These are phyloP conservation scores for Dugesia japonica DNA, from an alignment of 2,888 invertebrate species.

Conservation along the genomic window DNA sequence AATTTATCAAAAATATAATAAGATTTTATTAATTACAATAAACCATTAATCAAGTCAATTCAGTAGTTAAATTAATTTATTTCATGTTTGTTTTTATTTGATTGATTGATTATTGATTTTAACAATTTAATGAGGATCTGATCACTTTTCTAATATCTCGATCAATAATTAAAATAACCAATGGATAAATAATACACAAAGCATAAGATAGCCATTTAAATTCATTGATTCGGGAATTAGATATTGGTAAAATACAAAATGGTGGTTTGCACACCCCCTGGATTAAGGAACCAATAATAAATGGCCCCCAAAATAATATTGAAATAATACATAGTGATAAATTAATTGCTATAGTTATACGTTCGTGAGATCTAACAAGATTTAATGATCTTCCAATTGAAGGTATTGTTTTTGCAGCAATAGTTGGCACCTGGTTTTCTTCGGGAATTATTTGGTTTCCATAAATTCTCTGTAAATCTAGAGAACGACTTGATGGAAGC, in stretches of 20 bases:
- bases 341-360: slow-evolving; percentile 21
- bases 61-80: too few species aligned
- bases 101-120: too few species aligned
- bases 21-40: not conserved
- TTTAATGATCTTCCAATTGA: not conserved
- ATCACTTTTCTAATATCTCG: not conserved
- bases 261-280: slow-evolving; percentile 26
- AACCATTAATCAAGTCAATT: not conserved
- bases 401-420: not conserved
- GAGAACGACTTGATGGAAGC: not conserved
- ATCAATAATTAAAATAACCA: slow-evolving; percentile 30
- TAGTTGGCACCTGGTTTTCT: not conserved
- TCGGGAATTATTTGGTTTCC: not conserved
- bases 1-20: not conserved
- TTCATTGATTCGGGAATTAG: slow-evolving; percentile 24
- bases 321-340: slow-evolving; percentile 15
- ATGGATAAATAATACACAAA: slow-evolving; percentile 5
- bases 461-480: not conserved
- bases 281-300: slow-evolving; percentile 29
- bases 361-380: slow-evolving; percentile 17
- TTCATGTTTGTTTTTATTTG: too few species aligned
- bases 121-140: slow-evolving; percentile 25
- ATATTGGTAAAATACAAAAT: not conserved
- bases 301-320: slow-evolving; percentile 30
- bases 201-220: slow-evolving; percentile 33